Conservation (phyloP, 2,888 invertebrate species). For the Malthinus seriepunctatus region DNA sequence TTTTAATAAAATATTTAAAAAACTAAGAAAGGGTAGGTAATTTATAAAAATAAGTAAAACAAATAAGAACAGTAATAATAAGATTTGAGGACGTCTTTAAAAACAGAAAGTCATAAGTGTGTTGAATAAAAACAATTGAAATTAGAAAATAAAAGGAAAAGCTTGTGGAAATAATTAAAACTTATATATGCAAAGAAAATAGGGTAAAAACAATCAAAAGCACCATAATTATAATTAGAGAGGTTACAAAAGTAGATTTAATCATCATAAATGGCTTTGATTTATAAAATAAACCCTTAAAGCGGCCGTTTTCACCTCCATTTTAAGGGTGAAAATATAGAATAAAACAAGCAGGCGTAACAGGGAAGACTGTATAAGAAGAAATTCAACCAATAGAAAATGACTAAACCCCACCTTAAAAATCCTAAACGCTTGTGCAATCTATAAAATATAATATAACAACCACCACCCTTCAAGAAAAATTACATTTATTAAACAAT, state of each 20-base stretch:
- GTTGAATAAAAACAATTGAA: too few relatives aligned
- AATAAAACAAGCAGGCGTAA: constrained; percentile 38
- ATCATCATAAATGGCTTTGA: constrained; percentile 42
- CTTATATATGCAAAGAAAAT: constrained; percentile 14
- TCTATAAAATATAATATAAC: constrained; percentile 31
- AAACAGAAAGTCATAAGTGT: too few relatives aligned
- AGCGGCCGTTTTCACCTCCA: constrained; percentile 34
- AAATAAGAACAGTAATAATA: too few relatives aligned
- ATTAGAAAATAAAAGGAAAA: too few relatives aligned
- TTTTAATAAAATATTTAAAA: too few relatives aligned
- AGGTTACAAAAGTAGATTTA: constrained; percentile 46
- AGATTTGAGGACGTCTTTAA: too few relatives aligned
- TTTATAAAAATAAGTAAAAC: too few relatives aligned
- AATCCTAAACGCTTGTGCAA: constrained; percentile 30
- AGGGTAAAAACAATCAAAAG: constrained; percentile 24
- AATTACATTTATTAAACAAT: constrained; percentile 13
- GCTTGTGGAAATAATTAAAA: too few relatives aligned
- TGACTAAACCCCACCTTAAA: constrained; percentile 37
- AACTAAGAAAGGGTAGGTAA: too few relatives aligned
- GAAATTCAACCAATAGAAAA: constrained; percentile 41
- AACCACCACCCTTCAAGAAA: constrained; percentile 31
- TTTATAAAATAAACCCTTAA: constrained; percentile 23
- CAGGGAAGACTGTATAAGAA: constrained; percentile 44
- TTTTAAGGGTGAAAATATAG: constrained; percentile 39
- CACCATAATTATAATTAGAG: constrained; percentile 38